Evolutionary conservation across 2,113 vertebrate species (phyloP).

Genomic region (Cyprinodon tularosa): DNA sequence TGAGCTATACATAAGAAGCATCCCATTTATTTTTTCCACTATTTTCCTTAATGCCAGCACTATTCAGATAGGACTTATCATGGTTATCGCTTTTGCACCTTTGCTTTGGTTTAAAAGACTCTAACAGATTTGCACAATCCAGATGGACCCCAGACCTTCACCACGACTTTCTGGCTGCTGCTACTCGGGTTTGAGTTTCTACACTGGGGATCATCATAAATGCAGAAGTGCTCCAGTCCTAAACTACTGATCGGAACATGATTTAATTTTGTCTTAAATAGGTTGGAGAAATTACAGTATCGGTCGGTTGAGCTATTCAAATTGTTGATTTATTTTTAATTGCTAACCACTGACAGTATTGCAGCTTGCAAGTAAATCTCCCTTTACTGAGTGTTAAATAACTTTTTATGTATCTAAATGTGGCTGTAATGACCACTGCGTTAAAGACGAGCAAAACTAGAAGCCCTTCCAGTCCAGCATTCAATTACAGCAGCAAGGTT

Average conservation of each 20-base stretch:
- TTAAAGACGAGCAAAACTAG: slow-evolving; percentile 23
- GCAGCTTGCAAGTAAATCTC: not conserved
- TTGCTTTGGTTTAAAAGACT: too few relatives aligned
- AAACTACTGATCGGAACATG: not conserved
- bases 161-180: not conserved
- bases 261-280: not conserved
- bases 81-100: too few relatives aligned
- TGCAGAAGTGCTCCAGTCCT: not conserved
- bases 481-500: slow-evolving; percentile 36
- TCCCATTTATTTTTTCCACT: too few relatives aligned
- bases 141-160: not conserved
- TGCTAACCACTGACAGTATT: not conserved
- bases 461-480: slow-evolving; percentile 29
- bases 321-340: too few relatives aligned
- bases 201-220: not conserved
- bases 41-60: too few relatives aligned
- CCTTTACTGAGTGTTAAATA: not conserved
- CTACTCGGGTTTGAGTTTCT: not conserved
- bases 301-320: too few relatives aligned
- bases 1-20: too few relatives aligned
- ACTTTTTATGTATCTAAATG: not conserved
- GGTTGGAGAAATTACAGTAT: not conserved
- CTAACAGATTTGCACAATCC: too few relatives aligned
- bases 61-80: too few relatives aligned
- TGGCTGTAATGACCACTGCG: slow-evolving; percentile 14